These are phyloP conservation scores for Gnatocerus cornutus DNA, from an alignment of 2,888 invertebrate genomes.

Conservation along the genomic window DNA sequence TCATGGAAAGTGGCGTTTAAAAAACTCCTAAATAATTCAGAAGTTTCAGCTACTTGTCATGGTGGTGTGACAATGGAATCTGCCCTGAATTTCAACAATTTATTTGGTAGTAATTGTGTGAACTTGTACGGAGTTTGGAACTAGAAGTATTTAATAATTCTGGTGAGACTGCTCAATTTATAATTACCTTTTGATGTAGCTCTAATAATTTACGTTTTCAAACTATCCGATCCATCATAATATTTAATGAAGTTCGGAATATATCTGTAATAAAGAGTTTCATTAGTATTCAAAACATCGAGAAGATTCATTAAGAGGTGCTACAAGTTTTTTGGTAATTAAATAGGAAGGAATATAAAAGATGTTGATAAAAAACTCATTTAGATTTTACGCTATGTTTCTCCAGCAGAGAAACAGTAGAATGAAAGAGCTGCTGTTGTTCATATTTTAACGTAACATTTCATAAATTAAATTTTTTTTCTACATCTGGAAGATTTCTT, in stretches of 20 bases:
- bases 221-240: slow-evolving; percentile 12
- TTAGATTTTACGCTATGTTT: too few relatives aligned
- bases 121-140: background rate
- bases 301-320: slow-evolving; percentile 9
- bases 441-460: too few relatives aligned
- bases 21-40: slow-evolving; percentile 23
- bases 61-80: background rate
- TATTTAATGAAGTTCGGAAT: slow-evolving; percentile 9
- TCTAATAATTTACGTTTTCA: slow-evolving; percentile 8
- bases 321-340: slow-evolving; percentile 13
- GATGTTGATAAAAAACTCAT: slow-evolving; percentile 1
- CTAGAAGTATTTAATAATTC: slow-evolving; percentile 7
- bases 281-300: slow-evolving; percentile 18
- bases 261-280: slow-evolving; percentile 3
- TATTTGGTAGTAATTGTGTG: background rate
- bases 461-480: too few relatives aligned
- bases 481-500: too few relatives aligned
- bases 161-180: slow-evolving; percentile 1
- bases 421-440: too few relatives aligned
- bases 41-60: slow-evolving; percentile 19
- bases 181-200: slow-evolving; percentile 12
- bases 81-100: background rate
- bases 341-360: background rate
- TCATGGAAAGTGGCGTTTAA: slow-evolving; percentile 19
- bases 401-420: too few relatives aligned